These are phyloP conservation scores for Drosophila yakuba DNA, from an alignment of 1,140 invertebrate species.

Conservation along the genomic window DNA sequence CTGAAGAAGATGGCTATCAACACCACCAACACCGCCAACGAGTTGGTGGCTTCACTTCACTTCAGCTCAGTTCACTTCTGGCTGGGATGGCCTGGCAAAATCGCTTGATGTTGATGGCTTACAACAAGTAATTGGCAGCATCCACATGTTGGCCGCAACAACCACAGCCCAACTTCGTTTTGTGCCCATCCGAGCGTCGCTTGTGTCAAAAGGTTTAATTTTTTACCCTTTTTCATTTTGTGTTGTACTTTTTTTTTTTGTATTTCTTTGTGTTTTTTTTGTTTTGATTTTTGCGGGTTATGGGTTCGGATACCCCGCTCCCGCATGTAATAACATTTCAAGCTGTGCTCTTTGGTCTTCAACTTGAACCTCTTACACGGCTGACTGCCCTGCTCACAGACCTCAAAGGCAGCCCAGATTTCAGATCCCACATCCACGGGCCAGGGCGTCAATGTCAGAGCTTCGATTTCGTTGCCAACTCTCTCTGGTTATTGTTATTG, in stretches of 20 bases:
- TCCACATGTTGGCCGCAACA: conserved; percentile 66
- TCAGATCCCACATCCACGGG: conserved; percentile 17
- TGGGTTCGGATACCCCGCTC: conserved; percentile 6
- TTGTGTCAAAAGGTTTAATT: conserved; percentile 83
- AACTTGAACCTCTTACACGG: conserved; percentile 73
- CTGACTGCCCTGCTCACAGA: conserved; percentile 53
- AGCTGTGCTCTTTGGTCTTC: conserved; percentile 69
- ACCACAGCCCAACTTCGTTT: conserved; percentile 59
- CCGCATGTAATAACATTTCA: conserved; percentile 80
- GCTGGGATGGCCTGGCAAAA: conserved; percentile 60
- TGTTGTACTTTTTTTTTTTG: too few species aligned
- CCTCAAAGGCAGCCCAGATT: conserved; percentile 15
- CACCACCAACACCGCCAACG: conserved; percentile 69
- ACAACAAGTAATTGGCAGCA: conserved; percentile 84
- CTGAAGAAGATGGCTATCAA: conserved; percentile 84
- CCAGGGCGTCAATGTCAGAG: conserved; percentile 75
- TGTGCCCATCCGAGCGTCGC: conserved; percentile 68
- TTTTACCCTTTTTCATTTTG: conserved; percentile 32
- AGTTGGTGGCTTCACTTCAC: conserved; percentile 21
- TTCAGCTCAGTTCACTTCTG: conserved; percentile 28
- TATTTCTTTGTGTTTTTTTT: neutral
- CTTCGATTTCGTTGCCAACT: conserved; percentile 60
- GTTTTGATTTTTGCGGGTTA: conserved; percentile 1
- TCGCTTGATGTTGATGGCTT: conserved; percentile 84
- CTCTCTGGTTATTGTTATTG: conserved; percentile 65